These are phyloP conservation scores for Solen grandis DNA, from an alignment of 1,140 invertebrate genomes.

Conservation along the genomic window DNA sequence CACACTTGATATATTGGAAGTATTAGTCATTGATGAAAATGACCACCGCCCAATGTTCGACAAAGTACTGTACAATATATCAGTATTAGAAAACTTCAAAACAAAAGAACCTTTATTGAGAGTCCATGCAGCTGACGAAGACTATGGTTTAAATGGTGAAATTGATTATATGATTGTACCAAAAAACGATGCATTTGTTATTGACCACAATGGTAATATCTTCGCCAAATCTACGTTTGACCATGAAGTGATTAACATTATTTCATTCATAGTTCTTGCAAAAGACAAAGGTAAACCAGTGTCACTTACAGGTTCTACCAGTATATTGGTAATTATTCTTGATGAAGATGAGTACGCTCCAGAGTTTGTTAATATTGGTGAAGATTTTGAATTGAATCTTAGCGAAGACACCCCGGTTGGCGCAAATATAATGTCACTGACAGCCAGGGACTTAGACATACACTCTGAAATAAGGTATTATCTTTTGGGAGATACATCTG, in stretches of 20 bases:
- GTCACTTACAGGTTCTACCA: constrained; percentile 28
- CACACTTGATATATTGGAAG: background rate
- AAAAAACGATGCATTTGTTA: constrained; percentile 26
- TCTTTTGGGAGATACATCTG: constrained; percentile 8
- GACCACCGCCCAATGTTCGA: constrained; percentile 40
- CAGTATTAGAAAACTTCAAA: constrained; percentile 33
- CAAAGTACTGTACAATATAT: constrained; percentile 38
- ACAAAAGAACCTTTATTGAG: background rate
- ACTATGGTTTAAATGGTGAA: constrained; percentile 26
- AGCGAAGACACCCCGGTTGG: constrained; percentile 43
- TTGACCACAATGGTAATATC: constrained; percentile 16
- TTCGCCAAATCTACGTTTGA: constrained; percentile 4
- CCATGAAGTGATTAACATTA: constrained; percentile 2
- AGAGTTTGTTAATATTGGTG: constrained; percentile 36
- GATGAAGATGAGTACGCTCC: constrained; percentile 47
- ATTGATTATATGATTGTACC: constrained; percentile 6
- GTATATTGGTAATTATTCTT: constrained; percentile 22
- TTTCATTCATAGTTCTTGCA: constrained; percentile 23
- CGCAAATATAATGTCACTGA: constrained; percentile 19
- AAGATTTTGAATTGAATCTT: constrained; percentile 10
- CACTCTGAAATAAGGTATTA: constrained; percentile 8
- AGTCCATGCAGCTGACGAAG: constrained; percentile 26
- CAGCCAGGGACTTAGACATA: constrained; percentile 44
- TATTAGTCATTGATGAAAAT: constrained; percentile 29
- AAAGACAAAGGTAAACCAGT: constrained; percentile 8